phyloP scores from a whole-genome alignment of 2,888 invertebrate species.

The Eupithecia vulgata region DNA sequence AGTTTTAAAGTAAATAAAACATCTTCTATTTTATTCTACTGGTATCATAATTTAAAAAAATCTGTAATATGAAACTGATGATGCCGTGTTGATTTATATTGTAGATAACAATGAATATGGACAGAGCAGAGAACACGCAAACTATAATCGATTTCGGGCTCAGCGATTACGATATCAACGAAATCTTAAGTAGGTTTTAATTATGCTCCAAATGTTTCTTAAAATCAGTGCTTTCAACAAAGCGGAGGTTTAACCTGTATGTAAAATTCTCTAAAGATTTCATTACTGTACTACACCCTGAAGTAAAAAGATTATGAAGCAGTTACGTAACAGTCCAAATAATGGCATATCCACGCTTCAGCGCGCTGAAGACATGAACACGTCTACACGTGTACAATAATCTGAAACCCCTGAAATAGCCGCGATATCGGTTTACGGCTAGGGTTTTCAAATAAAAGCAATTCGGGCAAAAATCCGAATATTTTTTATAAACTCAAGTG shows the following conservation, averaged over 20 bases:
- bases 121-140: background rate
- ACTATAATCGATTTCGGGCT: background rate
- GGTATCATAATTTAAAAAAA: background rate
- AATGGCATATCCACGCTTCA: slow-evolving; percentile 15
- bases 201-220: background rate
- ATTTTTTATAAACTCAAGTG: background rate
- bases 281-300: background rate
- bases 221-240: background rate
- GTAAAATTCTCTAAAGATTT: background rate
- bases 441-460: slow-evolving; percentile 12
- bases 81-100: background rate
- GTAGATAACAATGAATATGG: background rate
- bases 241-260: background rate
- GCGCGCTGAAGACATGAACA: slow-evolving; percentile 17
- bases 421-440: slow-evolving; percentile 18
- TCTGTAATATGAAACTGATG: background rate
- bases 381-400: slow-evolving; percentile 24
- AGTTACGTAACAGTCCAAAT: slow-evolving; percentile 11
- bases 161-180: background rate
- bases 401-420: slow-evolving; percentile 29
- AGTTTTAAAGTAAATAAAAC: too few relatives aligned
- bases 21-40: too few relatives aligned
- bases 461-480: background rate
- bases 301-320: background rate
- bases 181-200: background rate